These are phyloP conservation scores for Tridacna gigas DNA, from an alignment of 2,888 invertebrate genomes.

Conservation along the genomic window DNA sequence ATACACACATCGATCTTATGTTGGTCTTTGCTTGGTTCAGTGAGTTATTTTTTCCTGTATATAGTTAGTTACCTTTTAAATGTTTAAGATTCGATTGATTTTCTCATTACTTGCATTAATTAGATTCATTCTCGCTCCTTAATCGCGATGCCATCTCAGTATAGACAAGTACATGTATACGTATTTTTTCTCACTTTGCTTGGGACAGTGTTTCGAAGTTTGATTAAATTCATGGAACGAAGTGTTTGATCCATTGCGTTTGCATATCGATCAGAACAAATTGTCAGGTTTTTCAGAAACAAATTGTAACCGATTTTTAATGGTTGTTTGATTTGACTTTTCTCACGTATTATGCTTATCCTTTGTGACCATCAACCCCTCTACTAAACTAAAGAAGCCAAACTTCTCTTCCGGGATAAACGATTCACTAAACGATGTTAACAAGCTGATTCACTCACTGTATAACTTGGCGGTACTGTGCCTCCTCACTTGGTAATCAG, in stretches of 20 bases:
- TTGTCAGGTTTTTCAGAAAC: not conserved
- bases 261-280: not conserved
- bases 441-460: too few species aligned
- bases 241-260: not conserved
- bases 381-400: not conserved
- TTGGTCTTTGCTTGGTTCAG: slow-evolving; percentile 8
- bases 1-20: not conserved
- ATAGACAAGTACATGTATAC: too few species aligned
- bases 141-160: not conserved
- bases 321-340: not conserved
- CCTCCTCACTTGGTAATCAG: not conserved
- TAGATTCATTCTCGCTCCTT: not conserved
- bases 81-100: not conserved
- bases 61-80: not conserved
- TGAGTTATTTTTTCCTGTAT: not conserved
- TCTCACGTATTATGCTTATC: too few species aligned
- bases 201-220: too few species aligned
- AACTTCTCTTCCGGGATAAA: not conserved
- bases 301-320: not conserved
- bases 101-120: not conserved
- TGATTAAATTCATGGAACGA: too few species aligned
- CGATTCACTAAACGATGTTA: not conserved
- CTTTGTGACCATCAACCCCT: not conserved
- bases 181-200: too few species aligned
- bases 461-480: too few species aligned